These are phyloP conservation scores for Muraenolepis orangiensis DNA, from an alignment of 2,797 vertebrate genomes.

Conservation along the genomic window DNA sequence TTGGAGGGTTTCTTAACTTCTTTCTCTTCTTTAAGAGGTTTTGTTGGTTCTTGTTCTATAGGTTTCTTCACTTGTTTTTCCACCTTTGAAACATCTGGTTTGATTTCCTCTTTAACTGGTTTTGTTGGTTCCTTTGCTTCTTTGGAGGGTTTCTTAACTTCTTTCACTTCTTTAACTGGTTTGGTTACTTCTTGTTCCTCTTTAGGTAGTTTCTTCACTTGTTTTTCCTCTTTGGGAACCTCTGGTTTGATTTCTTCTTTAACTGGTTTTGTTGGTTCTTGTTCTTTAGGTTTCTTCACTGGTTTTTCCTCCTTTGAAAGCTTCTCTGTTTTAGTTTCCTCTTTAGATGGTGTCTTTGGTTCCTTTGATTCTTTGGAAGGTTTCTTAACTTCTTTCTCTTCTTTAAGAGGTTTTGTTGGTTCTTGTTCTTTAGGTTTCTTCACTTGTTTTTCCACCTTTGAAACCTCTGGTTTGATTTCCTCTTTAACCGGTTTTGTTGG, in stretches of 20 bases:
- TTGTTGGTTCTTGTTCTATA: conserved; percentile 2
- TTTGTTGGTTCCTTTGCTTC: not conserved
- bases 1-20: not conserved
- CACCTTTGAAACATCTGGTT: no score
- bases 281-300: not conserved
- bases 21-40: not conserved
- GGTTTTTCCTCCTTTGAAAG: conserved; percentile 1
- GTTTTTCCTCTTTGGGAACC: no score
- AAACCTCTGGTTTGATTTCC: not conserved
- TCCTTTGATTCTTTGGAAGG: not conserved
- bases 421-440: not conserved
- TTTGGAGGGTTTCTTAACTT: not conserved
- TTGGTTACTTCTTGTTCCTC: conserved; percentile 19
- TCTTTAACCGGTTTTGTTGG: not conserved
- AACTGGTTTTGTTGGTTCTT: not conserved
- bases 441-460: not conserved
- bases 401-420: not conserved
- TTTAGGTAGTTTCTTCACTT: not conserved
- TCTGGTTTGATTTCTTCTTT: conserved; percentile 10
- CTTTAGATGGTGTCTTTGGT: not conserved
- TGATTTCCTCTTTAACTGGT: not conserved
- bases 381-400: not conserved
- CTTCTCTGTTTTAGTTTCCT: not conserved
- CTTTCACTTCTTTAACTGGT: not conserved
- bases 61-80: not conserved